A percentile compares a stretch with the other conserved stretches of the same genome.
phyloP scores from a whole-genome alignment of 2,113 vertebrate genomes.

The Mirza zaza region DNA sequence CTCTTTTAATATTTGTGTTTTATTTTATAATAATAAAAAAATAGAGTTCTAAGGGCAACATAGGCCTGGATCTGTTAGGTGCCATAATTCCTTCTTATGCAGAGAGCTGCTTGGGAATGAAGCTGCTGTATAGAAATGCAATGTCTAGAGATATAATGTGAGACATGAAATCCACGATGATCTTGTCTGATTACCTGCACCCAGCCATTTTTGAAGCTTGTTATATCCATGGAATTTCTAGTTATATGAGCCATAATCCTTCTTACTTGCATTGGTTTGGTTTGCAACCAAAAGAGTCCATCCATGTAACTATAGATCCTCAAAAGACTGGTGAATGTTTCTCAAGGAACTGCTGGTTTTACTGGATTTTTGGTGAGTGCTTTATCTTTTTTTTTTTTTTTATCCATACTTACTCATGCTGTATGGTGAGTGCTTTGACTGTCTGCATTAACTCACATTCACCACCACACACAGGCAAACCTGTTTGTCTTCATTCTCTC shows the following conservation, averaged over 20 bases:
- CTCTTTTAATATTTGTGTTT: background rate
- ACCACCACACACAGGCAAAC: background rate
- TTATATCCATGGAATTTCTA: background rate
- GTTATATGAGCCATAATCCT: background rate
- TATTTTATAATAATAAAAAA: background rate
- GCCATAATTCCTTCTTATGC: background rate
- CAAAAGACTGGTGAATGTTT: background rate
- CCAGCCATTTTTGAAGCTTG: background rate
- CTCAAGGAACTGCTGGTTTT: background rate
- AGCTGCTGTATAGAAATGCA: background rate
- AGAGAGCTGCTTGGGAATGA: background rate
- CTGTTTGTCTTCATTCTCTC: background rate
- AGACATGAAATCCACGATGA: background rate
- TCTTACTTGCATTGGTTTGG: conserved; percentile 2
- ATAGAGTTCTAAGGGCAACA: background rate
- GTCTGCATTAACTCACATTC: background rate
- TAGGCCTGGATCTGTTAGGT: background rate
- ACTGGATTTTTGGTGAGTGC: background rate
- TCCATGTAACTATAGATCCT: background rate
- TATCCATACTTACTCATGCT: too few species aligned
- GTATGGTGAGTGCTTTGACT: background rate
- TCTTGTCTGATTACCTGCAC: background rate
- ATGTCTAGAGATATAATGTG: background rate
- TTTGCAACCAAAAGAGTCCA: background rate
- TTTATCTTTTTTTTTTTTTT: background rate